Base-by-base conservation (phyloP, 2,888 invertebrate genomes). In the Drosophila birchii region DNA sequence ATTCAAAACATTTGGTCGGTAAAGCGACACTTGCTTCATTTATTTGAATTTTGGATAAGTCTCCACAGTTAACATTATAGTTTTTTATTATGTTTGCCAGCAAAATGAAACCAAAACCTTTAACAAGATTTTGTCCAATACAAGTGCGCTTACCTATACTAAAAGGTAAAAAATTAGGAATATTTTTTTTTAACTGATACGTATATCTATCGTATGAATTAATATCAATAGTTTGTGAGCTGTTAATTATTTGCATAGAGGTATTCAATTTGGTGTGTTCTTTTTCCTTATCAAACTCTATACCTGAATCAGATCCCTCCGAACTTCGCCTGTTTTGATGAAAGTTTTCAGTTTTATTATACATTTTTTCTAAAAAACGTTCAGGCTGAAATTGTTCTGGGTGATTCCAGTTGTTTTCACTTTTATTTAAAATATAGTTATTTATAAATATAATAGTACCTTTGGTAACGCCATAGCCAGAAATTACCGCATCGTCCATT, bases 101-200 rank as follows among this genome's bases (percentile, higher is more conserved):
- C 91, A 96, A 94, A 0, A 96, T 94, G 82, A 96, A 96, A 55
- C 95, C 94, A 93, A 96, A 96, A 1, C 95, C 95, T 20, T 95
- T 95, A 0, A 97, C 96, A 51, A 97, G 92, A 34, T 95, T 95
- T 85, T 96, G 96, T 0, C 97, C 97, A 61, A 97, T 96, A 87
- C 97, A 97, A 0, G 96, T 96, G 29, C 97, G 93, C 88, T 95
- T 96, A 12, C 97, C 97, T 41, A 96, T 96, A 86, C 96, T 96
- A 92, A 97, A 97, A 0, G 97, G 97, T 12, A 97, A 93, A 89
- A 97, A 97, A 88, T 96, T 95, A 0, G 96, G 94, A 14, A 94
- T 94, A 79, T 94, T 94, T 75, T 92, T 93, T 76, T 91, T 94
- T 0, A 94, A 92, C 20, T 60, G 47, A 18, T 43, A 45, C 11